phyloP scores from a whole-genome alignment of 2,888 invertebrate genomes.

The Incurvaria masculella region DNA sequence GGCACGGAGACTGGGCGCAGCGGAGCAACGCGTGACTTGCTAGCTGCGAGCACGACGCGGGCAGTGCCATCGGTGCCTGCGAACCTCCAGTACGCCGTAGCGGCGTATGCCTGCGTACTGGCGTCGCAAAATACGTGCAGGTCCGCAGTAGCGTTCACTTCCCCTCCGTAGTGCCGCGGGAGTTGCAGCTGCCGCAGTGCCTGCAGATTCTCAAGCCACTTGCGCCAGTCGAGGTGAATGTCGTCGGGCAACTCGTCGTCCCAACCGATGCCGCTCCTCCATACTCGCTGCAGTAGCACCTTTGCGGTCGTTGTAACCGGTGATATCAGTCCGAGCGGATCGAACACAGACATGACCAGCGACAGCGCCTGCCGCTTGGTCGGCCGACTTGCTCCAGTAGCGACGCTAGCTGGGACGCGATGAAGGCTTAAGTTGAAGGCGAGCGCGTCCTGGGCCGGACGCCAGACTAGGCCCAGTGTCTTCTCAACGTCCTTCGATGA shows the following conservation, averaged over 20 bases:
- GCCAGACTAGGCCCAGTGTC: background rate
- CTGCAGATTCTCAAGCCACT: background rate
- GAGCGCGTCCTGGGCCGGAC: background rate
- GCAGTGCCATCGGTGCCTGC: background rate
- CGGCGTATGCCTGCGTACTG: background rate
- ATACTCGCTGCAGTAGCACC: background rate
- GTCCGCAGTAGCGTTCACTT: background rate
- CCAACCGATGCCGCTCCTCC: background rate
- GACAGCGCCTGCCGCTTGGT: background rate
- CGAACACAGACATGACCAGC: background rate
- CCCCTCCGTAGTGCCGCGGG: background rate
- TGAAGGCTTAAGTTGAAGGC: slow-evolving; percentile 2
- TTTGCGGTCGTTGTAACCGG: background rate
- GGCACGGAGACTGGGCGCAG: background rate
- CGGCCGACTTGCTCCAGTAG: background rate
- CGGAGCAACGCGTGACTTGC: slow-evolving; percentile 1
- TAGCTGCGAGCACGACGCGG: background rate
- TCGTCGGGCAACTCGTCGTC: background rate
- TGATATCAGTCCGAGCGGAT: background rate
- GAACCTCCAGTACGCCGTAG: slow-evolving; percentile 1
- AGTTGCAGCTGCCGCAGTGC: background rate
- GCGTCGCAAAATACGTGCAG: slow-evolving; percentile 5
- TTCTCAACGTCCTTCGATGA: background rate
- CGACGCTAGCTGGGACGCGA: slow-evolving; percentile 6
- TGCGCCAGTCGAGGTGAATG: background rate